Conservation (phyloP, 2,797 vertebrate species). For the Choloepus didactylus region DNA sequence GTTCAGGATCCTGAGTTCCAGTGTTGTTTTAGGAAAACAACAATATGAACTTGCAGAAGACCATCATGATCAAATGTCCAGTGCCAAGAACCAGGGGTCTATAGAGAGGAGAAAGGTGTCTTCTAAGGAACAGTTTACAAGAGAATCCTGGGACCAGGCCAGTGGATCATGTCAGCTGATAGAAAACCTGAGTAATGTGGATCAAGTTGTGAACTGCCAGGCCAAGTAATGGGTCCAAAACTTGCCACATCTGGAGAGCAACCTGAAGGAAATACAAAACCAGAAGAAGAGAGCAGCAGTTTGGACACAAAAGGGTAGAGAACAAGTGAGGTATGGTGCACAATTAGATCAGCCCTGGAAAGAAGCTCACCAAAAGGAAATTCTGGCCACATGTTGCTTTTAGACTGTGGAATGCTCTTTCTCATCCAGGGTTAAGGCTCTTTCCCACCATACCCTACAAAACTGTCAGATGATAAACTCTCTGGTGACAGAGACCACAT, state of each 20-base stretch:
- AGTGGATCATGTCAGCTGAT: background rate
- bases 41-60: background rate
- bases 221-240: background rate
- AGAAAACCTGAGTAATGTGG: background rate
- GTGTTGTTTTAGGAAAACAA: background rate
- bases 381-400: background rate
- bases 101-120: background rate
- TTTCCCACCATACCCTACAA: background rate
- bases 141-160: background rate
- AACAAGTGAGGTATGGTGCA: background rate
- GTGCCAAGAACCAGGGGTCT: background rate
- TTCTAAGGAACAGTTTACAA: background rate
- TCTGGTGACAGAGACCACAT: background rate
- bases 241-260: background rate
- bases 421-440: background rate
- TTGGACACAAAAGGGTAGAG: background rate
- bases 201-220: background rate
- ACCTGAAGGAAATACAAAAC: background rate
- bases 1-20: background rate
- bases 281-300: background rate
- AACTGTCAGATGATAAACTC: background rate
- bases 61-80: background rate
- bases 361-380: background rate
- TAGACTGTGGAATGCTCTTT: background rate
- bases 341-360: background rate